These are phyloP conservation scores for Cyanistes caeruleus DNA, from an alignment of 2,113 vertebrate genomes.

Conservation along the genomic window DNA sequence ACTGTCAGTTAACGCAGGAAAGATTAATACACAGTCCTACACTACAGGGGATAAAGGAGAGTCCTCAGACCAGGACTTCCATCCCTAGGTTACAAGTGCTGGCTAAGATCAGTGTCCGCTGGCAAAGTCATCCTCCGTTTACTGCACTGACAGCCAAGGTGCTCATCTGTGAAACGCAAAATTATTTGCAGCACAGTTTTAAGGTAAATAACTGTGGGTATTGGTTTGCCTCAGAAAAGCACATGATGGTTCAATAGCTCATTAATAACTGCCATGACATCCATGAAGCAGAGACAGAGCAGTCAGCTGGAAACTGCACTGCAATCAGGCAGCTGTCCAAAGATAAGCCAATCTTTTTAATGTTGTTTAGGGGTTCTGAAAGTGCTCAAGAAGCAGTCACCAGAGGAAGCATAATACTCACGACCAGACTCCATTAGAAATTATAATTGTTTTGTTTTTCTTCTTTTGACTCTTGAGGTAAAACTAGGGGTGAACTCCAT, in stretches of 20 bases:
- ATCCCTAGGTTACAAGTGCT: background rate
- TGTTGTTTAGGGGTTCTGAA: background rate
- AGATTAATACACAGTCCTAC: background rate
- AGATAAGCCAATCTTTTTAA: background rate
- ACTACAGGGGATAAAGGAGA: background rate
- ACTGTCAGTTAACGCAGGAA: background rate
- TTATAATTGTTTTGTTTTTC: background rate
- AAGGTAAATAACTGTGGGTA: background rate
- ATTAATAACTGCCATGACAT: slow-evolving; percentile 20
- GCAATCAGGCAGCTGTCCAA: slow-evolving; percentile 12
- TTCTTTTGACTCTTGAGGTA: background rate
- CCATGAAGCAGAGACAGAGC: background rate
- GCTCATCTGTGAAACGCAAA: background rate
- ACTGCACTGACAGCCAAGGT: background rate
- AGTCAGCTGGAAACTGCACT: slow-evolving; percentile 22
- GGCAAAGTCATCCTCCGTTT: background rate
- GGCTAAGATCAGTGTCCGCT: background rate
- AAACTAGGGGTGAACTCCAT: background rate
- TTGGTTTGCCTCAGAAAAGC: background rate
- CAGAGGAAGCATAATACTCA: background rate
- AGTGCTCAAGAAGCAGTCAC: background rate
- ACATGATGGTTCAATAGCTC: slow-evolving; percentile 3
- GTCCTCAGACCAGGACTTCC: background rate
- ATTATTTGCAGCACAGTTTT: background rate
- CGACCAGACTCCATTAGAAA: background rate